These are phyloP conservation scores for Cephonodes hylas DNA, from an alignment of 2,888 invertebrate genomes.

Conservation along the genomic window DNA sequence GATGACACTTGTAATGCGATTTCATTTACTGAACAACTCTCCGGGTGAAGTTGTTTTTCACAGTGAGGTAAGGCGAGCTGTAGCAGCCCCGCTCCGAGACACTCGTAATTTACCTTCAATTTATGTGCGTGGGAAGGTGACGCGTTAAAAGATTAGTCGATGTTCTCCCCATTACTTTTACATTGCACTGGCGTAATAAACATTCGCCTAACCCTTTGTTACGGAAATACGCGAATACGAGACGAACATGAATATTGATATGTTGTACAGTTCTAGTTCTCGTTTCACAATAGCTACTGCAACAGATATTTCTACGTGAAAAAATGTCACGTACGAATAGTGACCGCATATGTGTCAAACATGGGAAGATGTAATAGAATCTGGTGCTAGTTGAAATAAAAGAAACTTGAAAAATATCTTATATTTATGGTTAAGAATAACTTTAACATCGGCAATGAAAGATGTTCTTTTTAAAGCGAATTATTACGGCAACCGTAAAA, in stretches of 20 bases:
- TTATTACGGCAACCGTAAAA: too few relatives aligned
- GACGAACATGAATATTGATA: background rate
- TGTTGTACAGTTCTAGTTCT: background rate
- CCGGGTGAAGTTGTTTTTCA: conserved; percentile 58
- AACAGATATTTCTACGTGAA: background rate
- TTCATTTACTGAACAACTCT: conserved; percentile 49
- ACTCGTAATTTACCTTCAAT: conserved; percentile 67
- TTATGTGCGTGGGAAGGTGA: conserved; percentile 78
- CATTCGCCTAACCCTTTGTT: background rate
- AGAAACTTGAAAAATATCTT: too few relatives aligned
- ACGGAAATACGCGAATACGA: background rate
- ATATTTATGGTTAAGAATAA: too few relatives aligned
- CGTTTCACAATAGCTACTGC: background rate
- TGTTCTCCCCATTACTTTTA: conserved; percentile 26
- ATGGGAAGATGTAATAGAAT: background rate
- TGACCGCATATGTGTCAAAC: background rate
- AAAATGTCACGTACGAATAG: background rate
- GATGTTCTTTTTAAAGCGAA: too few relatives aligned
- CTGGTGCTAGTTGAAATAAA: background rate
- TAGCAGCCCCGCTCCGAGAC: conserved; percentile 50
- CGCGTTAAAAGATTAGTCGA: conserved; percentile 75
- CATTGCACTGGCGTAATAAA: conserved; percentile 16
- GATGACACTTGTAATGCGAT: conserved; percentile 50
- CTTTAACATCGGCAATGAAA: too few relatives aligned
- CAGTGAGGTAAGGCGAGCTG: conserved; percentile 55